Base-by-base conservation (phyloP, 1,140 invertebrate genomes). In the Cotesia typhae region DNA sequence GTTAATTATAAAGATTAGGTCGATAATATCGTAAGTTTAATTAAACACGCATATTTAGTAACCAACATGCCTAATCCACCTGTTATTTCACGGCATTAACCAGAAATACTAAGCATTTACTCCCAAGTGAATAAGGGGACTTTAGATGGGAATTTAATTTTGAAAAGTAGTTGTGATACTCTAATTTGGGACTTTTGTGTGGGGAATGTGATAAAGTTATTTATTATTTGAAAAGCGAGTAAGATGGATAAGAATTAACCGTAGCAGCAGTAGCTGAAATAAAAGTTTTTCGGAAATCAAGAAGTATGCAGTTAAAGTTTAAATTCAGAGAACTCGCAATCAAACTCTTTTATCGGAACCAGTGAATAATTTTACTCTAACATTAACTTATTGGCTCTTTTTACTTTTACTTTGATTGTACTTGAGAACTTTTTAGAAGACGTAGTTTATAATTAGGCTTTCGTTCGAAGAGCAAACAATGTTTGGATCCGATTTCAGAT, bases 301-400 rank as follows among this genome's bases (percentile, higher is more conserved):
- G 20, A 53, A 71, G 61, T 71, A 57, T 65, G 20, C 36, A 66
- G 63, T 71, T 20, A 66, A 71, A 65, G 60, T 71, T 71, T 52
- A 38, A 17, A 66, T 66, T 71, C 38, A 17, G 63, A 61, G 52
- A 53, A 71, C 61, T 41, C 66, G 38, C 36, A 71, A 71, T 71
- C 61, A 71, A 71, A 71, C 51, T 71, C 64, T n/a, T 71, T 66
- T 57, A 52, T n/a, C 47, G 17, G 28, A 71, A 55, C 17, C 52
- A 35, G 4, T 52, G 51, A 52, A 12, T 38, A 20, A 68, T 36
- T 66, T 14, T 52, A 66, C 52, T 71, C 57, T 71, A 65, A 65
- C 59, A 7, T 65, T 65, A 52, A 71, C 35, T 64, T 53, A 71
- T 64, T 37, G 53, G 53, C 51, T 66, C 55, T 6, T 28, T 28